Evolutionary conservation across 2,888 invertebrate species (phyloP).

Genomic region (Oscheius myriophilus): DNA sequence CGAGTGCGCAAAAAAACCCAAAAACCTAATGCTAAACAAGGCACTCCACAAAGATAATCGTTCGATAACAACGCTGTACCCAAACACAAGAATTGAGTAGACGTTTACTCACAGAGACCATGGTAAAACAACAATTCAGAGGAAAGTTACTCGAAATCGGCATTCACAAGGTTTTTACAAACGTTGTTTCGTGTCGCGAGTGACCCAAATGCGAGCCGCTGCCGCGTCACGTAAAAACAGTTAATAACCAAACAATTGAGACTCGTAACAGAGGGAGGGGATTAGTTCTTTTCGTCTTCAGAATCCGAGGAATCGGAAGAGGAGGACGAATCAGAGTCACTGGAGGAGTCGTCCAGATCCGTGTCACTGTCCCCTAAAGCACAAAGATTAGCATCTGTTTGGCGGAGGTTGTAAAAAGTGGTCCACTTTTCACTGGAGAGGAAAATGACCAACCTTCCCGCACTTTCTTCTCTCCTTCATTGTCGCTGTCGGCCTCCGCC

Average conservation of each 20-base stretch:
- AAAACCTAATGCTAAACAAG: too few species aligned
- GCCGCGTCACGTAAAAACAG: not conserved
- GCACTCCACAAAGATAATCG: too few species aligned
- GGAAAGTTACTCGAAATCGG: too few species aligned
- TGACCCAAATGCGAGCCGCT: too few species aligned
- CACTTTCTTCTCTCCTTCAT: constrained; percentile 36
- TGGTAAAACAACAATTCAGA: too few species aligned
- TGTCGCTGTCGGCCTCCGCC: constrained; percentile 17
- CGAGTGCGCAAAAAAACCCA: too few species aligned
- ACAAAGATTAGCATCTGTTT: constrained; percentile 4
- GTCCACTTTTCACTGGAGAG: not conserved
- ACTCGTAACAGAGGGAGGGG: not conserved
- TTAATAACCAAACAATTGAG: not conserved
- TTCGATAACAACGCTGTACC: too few species aligned
- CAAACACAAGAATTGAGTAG: too few species aligned
- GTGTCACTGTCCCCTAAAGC: constrained; percentile 59
- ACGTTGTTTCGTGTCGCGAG: too few species aligned
- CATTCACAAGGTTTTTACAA: too few species aligned
- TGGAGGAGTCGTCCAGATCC: constrained; percentile 47
- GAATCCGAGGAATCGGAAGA: constrained; percentile 45
- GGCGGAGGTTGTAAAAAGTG: not conserved
- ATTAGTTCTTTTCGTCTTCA: constrained; percentile 28
- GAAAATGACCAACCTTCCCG: constrained; percentile 36
- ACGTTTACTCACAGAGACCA: too few species aligned
- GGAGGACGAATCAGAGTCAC: too few species aligned